Evolutionary conservation across 2,113 vertebrate species (phyloP).

Genomic region (Myrmecobius fasciatus): DNA sequence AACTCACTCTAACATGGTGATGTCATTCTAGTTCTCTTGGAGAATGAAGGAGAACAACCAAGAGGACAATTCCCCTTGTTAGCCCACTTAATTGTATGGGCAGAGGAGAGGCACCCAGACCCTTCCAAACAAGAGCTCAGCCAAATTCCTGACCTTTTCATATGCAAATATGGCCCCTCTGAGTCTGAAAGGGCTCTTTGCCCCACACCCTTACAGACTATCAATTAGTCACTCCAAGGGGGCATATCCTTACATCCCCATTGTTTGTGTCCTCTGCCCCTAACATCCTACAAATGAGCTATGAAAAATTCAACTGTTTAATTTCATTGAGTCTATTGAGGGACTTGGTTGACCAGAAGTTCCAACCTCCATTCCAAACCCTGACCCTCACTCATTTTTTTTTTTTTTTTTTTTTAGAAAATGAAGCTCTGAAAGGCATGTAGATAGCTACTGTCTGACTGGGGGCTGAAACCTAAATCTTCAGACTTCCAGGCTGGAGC

Average conservation of each 20-base stretch:
- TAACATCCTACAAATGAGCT: not conserved
- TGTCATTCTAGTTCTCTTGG: no score
- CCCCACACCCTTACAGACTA: not conserved
- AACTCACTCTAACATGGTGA: no score
- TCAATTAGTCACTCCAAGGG: not conserved
- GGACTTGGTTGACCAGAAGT: not conserved
- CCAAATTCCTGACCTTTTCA: not conserved
- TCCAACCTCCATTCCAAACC: not conserved
- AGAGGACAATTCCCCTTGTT: not conserved
- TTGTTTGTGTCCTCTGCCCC: not conserved
- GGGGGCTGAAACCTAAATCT: not conserved
- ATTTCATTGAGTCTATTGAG: not conserved
- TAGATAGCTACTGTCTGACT: not conserved
- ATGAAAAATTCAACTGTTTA: not conserved
- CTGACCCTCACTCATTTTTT: not conserved
- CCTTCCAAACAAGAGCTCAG: not conserved
- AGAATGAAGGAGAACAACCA: no score
- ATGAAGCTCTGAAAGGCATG: not conserved
- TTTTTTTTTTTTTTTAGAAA: no score
- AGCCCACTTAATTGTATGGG: not conserved
- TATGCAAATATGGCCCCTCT: not conserved
- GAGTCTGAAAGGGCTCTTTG: not conserved
- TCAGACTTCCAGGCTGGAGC: not conserved
- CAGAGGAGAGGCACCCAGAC: not conserved
- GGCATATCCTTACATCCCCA: not conserved